Evolutionary conservation across 2,888 invertebrate genomes (phyloP), one percentile per base, ranked within the genome.

Genomic region (Phrixothrix hirtus): DNA sequence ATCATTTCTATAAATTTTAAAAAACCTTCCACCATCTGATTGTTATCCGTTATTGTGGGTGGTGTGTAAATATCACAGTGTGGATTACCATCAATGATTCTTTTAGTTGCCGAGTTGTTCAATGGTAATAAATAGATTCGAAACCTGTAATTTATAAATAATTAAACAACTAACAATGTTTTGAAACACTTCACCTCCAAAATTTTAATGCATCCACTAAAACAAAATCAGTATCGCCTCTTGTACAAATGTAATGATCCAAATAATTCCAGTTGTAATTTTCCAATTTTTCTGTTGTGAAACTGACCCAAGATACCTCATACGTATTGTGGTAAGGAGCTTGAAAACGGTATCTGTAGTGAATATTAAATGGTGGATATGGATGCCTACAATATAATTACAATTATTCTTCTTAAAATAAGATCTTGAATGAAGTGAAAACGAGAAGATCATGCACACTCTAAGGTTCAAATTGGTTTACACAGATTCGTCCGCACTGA

Each of bases 211-310:
- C 93, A 81, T 95, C 93, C 56, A 87, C 87, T 16, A 95, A 78
- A 17, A 87, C 83, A 78, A 93, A 95, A 72, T 95, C 95, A 0
- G 91, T 90, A 71, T 95, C 95, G 0, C 96, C 96, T 53, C 94
- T 81, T 0, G 94, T 94, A 69, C 95, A 95, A 58, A 97, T 94
- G 72, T 96, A 97, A 74, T 95, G 92, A 77, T 98, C 97, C 78
- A 97, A 83, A 71, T 95, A 94, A 76, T 96, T 97, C 97, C 97
- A 98, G 77, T 94, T 95, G 73, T 92, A 97, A 64, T 91, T 94
- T 76, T 97, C 97, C 43, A 96, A 77, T 70, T 94, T 93, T 76
- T 97, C 95, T 0, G 95, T 94, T 1, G 89, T 89, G 75, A 97
- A 97, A 31, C 93, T 89, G 0, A 95, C 95, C 83, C 92, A 92